Percentiles rank a stretch among this genome's conserved stretches.
Conservation (phyloP, 2,113 vertebrate genomes). For the Halichoerus grypus region DNA sequence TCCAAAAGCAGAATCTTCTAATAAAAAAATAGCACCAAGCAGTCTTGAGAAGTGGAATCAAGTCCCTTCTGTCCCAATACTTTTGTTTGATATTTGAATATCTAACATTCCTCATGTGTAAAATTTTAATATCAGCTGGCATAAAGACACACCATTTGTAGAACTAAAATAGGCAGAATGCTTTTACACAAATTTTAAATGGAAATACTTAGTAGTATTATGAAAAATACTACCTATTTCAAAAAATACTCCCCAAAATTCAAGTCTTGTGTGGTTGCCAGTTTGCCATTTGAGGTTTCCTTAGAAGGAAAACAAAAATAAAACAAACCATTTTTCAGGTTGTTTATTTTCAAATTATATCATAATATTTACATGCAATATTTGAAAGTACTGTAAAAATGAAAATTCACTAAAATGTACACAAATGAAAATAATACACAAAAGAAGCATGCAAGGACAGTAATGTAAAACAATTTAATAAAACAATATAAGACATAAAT, state of each 20-base stretch:
- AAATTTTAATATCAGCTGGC: slow-evolving; percentile 10
- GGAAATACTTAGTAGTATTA: slow-evolving; percentile 21
- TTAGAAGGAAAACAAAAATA: slow-evolving; percentile 80
- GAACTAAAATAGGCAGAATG: background rate
- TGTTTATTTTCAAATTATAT: slow-evolving; percentile 78
- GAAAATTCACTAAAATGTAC: slow-evolving; percentile 76
- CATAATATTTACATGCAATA: slow-evolving; percentile 75
- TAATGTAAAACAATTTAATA: slow-evolving; percentile 69
- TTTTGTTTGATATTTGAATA: background rate
- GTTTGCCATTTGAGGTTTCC: slow-evolving; percentile 84
- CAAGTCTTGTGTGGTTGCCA: slow-evolving; percentile 72
- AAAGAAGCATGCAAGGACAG: slow-evolving; percentile 83
- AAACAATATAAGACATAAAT: slow-evolving; percentile 67
- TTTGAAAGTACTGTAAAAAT: slow-evolving; percentile 64
- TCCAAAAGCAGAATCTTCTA: background rate
- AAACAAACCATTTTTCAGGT: slow-evolving; percentile 75
- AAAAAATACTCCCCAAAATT: background rate
- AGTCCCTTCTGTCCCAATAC: background rate
- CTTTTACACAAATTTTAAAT: background rate
- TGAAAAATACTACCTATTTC: background rate
- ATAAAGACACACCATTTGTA: background rate
- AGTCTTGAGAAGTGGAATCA: background rate
- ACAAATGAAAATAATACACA: slow-evolving; percentile 77
- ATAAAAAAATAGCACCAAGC: background rate
- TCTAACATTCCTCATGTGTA: background rate